Percentiles rank a stretch among this genome's conserved stretches.
Evolutionary conservation across 2,797 vertebrate genomes (phyloP).

Genomic region (Phaenicophaeus curvirostris): DNA sequence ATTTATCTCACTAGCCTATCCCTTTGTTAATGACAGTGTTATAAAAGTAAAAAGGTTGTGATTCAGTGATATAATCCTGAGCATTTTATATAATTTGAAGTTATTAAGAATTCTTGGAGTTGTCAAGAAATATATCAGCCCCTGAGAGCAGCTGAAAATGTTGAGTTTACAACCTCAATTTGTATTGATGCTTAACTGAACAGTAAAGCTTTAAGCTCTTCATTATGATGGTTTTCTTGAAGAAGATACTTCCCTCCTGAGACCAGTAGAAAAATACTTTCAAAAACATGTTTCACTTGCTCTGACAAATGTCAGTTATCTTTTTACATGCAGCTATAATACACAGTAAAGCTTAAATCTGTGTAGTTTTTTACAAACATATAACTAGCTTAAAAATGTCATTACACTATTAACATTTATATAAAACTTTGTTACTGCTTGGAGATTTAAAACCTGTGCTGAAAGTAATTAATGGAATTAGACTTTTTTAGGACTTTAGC

Average conservation of each 20-base stretch:
- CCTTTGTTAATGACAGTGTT: neutral
- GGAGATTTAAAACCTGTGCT: neutral
- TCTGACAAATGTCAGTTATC: neutral
- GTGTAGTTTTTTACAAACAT: neutral
- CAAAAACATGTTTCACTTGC: neutral
- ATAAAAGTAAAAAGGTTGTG: neutral
- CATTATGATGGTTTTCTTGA: neutral
- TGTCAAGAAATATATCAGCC: neutral
- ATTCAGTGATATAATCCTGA: neutral
- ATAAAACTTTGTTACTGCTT: neutral
- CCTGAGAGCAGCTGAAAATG: neutral
- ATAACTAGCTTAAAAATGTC: neutral
- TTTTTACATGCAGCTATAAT: neutral
- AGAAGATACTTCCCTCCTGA: neutral
- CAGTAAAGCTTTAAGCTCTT: neutral
- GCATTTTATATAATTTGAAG: neutral
- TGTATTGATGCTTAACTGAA: neutral
- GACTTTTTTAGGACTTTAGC: neutral
- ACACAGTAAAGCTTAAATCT: neutral
- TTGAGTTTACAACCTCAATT: neutral
- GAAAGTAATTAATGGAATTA: neutral
- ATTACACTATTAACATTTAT: neutral
- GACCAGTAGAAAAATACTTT: neutral
- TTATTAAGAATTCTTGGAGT: neutral
- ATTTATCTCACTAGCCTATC: neutral